Evolutionary conservation across 2,113 vertebrate species (phyloP), one percentile per base, ranked within the genome.

Genomic region (Cottus gobio): DNA sequence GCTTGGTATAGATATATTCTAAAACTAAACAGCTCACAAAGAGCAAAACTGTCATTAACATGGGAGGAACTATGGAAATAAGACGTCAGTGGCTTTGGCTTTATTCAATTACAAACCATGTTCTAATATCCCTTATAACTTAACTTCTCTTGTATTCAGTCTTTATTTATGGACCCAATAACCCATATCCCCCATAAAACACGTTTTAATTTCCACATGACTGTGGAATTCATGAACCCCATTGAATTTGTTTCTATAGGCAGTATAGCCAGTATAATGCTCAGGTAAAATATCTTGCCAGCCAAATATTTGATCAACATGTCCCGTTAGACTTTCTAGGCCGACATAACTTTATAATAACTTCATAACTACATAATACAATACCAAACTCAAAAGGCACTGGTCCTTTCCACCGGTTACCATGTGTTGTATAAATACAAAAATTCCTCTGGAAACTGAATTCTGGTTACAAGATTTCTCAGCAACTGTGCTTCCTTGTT

Each of bases 51-150:
- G 63, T 70, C 64, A 77, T 82, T 84, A 85, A 77, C 82, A 82
- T 75, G 82, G 84, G 79, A 90, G 84, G 61, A 37, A 61, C 77
- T 63, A 9, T 3, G 81, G 88, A 88, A 92, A 91, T 11, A 89
- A 74, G 18, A 42, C 20, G 12, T 90, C 79, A 75, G 50, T 79
- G 75, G 70, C 65, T 63, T 82, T 72, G 42, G 58, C 74, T 87
- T 82, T 70, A 75, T 78, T 70, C 22, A 66, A 61, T 57, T 82
- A 81, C 54, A 84, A 88, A 87, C 71, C n/a, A 83, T 64, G 74
- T 69, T 86, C 50, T 85, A 77, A 81, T 71, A 63, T 77, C 74
- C 37, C 85, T n/a, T n/a, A 77, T 87, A 89, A 84, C 70, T 79
- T 18, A 75, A 85, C 66, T 61, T 81, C 67, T 82, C 68, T 70